phyloP scores from a whole-genome alignment of 2,113 vertebrate species.

The Balaeniceps rex region DNA sequence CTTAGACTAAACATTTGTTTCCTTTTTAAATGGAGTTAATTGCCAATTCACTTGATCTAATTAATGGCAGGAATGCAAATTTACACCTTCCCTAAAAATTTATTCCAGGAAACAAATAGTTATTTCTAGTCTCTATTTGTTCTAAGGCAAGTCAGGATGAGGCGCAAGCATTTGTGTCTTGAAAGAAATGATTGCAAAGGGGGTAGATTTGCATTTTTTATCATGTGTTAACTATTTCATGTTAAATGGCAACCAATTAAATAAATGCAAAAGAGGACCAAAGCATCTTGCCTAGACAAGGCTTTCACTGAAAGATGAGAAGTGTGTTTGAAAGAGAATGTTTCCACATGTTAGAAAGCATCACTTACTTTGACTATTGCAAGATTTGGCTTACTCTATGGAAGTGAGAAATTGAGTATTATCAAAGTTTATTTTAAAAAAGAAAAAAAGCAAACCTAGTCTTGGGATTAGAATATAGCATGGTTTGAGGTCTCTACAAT shows the following conservation, averaged over 20 bases:
- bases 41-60: neutral
- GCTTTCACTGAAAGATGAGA: neutral
- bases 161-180: neutral
- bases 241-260: neutral
- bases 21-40: neutral
- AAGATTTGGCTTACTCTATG: neutral
- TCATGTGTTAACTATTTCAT: neutral
- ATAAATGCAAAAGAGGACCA: neutral
- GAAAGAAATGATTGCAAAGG: neutral
- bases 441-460: neutral
- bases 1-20: neutral
- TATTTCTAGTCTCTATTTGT: neutral
- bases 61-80: neutral
- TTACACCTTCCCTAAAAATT: neutral
- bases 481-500: neutral
- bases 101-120: neutral
- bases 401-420: neutral
- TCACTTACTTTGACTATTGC: neutral
- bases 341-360: neutral
- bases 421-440: neutral
- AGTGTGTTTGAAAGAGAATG: neutral
- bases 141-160: neutral
- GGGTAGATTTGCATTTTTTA: neutral
- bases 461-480: neutral
- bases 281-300: neutral